Conservation (phyloP, 2,888 invertebrate genomes). For the Odontocolon sp. region DNA sequence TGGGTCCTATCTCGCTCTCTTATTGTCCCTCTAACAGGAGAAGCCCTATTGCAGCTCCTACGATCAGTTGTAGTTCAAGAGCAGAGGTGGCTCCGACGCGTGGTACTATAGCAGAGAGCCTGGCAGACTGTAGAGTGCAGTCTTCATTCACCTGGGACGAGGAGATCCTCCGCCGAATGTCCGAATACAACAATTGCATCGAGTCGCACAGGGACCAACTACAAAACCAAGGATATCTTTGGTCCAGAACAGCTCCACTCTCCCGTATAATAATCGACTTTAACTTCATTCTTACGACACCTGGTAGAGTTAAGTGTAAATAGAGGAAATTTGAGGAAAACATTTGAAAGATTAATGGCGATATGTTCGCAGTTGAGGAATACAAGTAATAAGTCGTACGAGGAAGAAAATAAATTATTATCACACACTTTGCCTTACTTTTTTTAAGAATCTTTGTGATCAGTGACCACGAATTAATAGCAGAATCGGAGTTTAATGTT, state of each 20-base stretch:
- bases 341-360: too few species aligned
- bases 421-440: too few species aligned
- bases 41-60: not conserved
- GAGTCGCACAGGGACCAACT: conserved; percentile 25
- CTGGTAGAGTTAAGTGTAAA: too few species aligned
- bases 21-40: not conserved
- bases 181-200: conserved; percentile 42
- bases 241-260: not conserved
- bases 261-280: not conserved
- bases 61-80: conserved; percentile 4
- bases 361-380: too few species aligned
- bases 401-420: too few species aligned
- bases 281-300: too few species aligned
- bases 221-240: conserved; percentile 10
- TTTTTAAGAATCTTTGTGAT: too few species aligned
- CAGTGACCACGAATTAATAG: too few species aligned
- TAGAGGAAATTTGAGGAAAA: too few species aligned
- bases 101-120: not conserved
- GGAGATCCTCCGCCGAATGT: conserved; percentile 33
- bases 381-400: too few species aligned
- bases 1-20: not conserved
- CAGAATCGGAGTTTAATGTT: too few species aligned
- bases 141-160: conserved; percentile 25
- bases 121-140: conserved; percentile 12
- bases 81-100: conserved; percentile 3